phyloP scores from a whole-genome alignment of 2,888 invertebrate species.

The Leistus spinibarbis region DNA sequence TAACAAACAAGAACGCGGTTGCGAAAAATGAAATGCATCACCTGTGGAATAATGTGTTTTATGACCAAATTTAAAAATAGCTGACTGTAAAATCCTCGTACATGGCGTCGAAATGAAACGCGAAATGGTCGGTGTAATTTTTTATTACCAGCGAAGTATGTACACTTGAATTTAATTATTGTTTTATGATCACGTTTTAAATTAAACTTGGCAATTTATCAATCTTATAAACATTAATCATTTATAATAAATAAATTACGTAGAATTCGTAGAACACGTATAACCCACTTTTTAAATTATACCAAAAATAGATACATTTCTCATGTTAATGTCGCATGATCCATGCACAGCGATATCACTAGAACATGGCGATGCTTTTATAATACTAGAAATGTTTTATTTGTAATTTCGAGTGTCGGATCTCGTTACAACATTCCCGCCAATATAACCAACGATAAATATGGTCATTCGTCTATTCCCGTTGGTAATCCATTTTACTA shows the following conservation, averaged over 20 bases:
- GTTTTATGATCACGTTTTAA: not conserved
- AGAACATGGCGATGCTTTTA: not conserved
- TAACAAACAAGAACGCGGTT: not conserved
- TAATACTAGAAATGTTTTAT: not conserved
- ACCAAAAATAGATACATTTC: not conserved
- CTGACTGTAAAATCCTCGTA: not conserved
- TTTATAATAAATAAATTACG: not conserved
- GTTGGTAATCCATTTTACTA: not conserved
- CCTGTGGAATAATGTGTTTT: not conserved
- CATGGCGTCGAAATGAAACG: not conserved
- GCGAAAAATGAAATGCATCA: not conserved
- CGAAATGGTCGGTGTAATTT: not conserved
- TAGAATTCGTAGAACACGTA: not conserved
- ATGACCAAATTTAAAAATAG: not conserved
- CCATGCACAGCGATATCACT: not conserved
- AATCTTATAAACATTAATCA: too few species aligned
- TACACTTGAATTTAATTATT: not conserved
- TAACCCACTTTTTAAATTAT: not conserved
- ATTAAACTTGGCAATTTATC: not conserved
- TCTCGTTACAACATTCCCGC: not conserved
- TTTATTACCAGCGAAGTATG: not conserved
- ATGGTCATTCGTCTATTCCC: not conserved
- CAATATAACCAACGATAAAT: not conserved
- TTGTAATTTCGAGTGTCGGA: not conserved
- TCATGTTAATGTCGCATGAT: not conserved